Percentiles rank a stretch among this genome's conserved stretches.
Conservation (phyloP, 23 tunicate genomes). For the Diplosoma virens region DNA sequence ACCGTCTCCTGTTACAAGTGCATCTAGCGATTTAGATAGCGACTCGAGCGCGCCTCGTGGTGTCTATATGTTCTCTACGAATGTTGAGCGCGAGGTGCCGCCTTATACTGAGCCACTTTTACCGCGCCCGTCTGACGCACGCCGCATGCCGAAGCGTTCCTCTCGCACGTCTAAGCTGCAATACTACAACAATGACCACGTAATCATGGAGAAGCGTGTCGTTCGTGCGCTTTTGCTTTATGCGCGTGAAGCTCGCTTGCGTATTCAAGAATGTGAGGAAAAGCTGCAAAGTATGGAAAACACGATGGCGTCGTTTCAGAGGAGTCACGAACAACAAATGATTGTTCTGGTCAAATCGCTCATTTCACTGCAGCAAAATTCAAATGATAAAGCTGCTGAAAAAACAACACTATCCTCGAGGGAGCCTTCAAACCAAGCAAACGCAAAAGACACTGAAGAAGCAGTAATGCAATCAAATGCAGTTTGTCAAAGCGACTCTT, state of each 20-base stretch:
- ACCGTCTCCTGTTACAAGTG: constrained; percentile 87
- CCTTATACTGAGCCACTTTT: neutral
- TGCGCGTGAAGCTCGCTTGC: constrained; percentile 38
- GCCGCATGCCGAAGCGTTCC: neutral
- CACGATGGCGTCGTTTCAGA: constrained; percentile 34
- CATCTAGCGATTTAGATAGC: constrained; percentile 74
- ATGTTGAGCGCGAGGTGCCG: constrained; percentile 3
- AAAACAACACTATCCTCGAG: neutral
- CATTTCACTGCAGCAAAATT: neutral
- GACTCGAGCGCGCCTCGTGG: constrained; percentile 57
- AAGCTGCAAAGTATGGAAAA: constrained; percentile 40
- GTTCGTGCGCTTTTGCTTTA: constrained; percentile 50
- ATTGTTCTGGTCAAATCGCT: constrained; percentile 22
- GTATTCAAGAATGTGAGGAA: constrained; percentile 45
- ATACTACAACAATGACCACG: neutral
- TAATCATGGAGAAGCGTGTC: constrained; percentile 27
- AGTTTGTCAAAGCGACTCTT: too few species aligned
- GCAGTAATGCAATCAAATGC: too few species aligned
- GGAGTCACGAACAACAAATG: constrained; percentile 31
- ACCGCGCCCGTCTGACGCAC: neutral
- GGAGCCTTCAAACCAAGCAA: neutral
- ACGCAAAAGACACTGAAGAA: neutral
- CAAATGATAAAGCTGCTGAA: neutral
- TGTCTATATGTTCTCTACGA: constrained; percentile 28
- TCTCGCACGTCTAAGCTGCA: constrained; percentile 25